Evolutionary conservation across 2,797 vertebrate genomes (phyloP).

Genomic region (Diplodus sargus): DNA sequence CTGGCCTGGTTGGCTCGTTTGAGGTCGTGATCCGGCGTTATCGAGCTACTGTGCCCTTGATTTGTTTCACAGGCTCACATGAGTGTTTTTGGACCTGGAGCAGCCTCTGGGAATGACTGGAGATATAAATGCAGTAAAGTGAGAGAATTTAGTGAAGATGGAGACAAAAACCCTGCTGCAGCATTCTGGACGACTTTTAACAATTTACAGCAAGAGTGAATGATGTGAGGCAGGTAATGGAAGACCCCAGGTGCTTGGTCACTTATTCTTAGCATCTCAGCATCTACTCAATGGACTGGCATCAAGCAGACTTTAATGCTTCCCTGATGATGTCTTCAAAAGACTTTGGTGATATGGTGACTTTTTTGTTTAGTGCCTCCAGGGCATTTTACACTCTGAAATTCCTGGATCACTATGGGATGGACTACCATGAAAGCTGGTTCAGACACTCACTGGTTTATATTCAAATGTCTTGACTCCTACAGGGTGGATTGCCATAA

Average conservation of each 20-base stretch:
- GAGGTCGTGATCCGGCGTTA: conserved; percentile 15
- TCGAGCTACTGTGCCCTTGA: neutral
- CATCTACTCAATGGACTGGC: neutral
- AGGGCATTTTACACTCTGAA: neutral
- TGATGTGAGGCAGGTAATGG: neutral
- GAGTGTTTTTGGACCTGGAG: conserved; percentile 21
- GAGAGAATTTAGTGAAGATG: neutral
- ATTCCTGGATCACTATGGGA: too few relatives aligned
- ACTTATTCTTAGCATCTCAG: neutral
- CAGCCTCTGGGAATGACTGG: neutral
- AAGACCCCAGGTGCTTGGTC: neutral
- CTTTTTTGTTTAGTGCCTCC: too few relatives aligned
- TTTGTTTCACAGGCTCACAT: conserved; percentile 14
- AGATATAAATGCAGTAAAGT: neutral
- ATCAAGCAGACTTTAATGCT: neutral
- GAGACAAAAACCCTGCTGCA: neutral
- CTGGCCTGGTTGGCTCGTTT: neutral
- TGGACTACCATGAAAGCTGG: neutral
- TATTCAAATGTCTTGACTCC: neutral
- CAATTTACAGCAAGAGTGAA: neutral
- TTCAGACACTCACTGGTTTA: neutral
- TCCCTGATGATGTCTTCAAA: neutral
- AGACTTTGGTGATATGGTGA: neutral
- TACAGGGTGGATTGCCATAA: neutral
- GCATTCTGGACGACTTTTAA: neutral